A percentile compares a stretch with the other conserved stretches of the same genome.
Evolutionary conservation across 2,888 invertebrate species (phyloP).

Genomic region (Nyleta sp.): DNA sequence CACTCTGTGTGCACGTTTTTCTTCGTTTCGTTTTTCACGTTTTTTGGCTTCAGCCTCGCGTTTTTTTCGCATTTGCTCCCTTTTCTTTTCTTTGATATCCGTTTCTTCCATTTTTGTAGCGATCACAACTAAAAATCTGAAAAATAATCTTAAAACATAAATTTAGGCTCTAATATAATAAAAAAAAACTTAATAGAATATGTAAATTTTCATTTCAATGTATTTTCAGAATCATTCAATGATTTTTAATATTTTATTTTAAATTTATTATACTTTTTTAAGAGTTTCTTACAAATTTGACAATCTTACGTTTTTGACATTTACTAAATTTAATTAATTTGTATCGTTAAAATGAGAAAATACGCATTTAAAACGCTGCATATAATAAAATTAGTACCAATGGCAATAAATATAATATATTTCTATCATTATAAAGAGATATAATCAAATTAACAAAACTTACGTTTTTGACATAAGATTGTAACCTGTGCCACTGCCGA

Average conservation of each 20-base stretch:
- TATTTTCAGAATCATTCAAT: constrained; percentile 2
- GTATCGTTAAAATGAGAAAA: not conserved
- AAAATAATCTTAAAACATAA: not conserved
- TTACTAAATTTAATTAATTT: not conserved
- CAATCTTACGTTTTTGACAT: constrained; percentile 15
- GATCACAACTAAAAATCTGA: not conserved
- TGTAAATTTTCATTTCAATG: not conserved
- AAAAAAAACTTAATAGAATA: not conserved
- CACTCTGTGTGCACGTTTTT: constrained; percentile 6
- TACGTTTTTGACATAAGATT: constrained; percentile 6
- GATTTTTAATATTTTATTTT: not conserved
- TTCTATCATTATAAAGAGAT: not conserved
- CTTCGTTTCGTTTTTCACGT: constrained; percentile 22
- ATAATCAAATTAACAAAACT: not conserved
- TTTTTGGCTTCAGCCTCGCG: constrained; percentile 1
- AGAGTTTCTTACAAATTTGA: constrained; percentile 1
- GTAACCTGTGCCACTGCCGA: not conserved
- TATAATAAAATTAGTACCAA: not conserved
- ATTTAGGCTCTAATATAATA: not conserved
- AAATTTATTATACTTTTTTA: not conserved
- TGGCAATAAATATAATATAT: not conserved
- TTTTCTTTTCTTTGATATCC: constrained; percentile 2
- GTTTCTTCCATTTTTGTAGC: constrained; percentile 6
- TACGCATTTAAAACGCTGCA: not conserved
- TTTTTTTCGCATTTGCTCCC: constrained; percentile 21